Evolutionary conservation across 2,888 invertebrate genomes (phyloP).

Genomic region (Chouioia cunea): DNA sequence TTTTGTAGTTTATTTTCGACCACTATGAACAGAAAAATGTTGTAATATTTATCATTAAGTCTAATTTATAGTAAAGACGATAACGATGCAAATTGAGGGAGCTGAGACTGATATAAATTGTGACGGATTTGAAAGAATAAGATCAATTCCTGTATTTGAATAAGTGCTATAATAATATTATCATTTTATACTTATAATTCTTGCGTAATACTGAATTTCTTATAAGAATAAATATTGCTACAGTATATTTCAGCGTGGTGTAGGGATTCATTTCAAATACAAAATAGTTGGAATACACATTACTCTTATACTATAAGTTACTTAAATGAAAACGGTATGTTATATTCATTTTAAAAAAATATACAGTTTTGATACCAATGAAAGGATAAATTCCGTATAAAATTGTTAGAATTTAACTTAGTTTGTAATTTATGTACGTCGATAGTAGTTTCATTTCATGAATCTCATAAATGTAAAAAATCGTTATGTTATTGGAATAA

Average conservation of each 20-base stretch:
- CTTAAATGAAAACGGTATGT: background rate
- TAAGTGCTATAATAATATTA: too few relatives aligned
- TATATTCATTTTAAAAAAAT: too few relatives aligned
- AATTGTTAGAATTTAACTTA: too few relatives aligned
- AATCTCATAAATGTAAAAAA: too few relatives aligned
- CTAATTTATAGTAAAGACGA: background rate
- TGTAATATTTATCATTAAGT: conserved; percentile 9
- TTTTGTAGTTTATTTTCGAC: conserved; percentile 9
- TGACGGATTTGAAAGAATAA: conserved; percentile 1
- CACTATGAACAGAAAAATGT: conserved; percentile 7
- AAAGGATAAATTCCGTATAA: too few relatives aligned
- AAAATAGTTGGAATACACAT: background rate
- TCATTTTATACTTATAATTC: too few relatives aligned
- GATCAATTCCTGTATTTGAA: background rate
- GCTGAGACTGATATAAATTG: conserved; percentile 43
- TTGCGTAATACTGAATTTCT: too few relatives aligned
- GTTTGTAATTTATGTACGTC: too few relatives aligned
- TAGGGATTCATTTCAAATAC: conserved; percentile 29
- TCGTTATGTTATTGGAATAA: too few relatives aligned
- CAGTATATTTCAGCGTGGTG: conserved; percentile 28
- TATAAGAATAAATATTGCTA: background rate
- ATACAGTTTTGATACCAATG: too few relatives aligned
- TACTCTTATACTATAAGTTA: background rate
- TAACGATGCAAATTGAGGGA: conserved; percentile 38
- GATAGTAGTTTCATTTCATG: too few relatives aligned